A percentile compares a stretch with the other conserved stretches of the same genome.
These are phyloP conservation scores for Xanthostigma xanthostigma DNA, from an alignment of 2,888 invertebrate genomes.

Conservation along the genomic window DNA sequence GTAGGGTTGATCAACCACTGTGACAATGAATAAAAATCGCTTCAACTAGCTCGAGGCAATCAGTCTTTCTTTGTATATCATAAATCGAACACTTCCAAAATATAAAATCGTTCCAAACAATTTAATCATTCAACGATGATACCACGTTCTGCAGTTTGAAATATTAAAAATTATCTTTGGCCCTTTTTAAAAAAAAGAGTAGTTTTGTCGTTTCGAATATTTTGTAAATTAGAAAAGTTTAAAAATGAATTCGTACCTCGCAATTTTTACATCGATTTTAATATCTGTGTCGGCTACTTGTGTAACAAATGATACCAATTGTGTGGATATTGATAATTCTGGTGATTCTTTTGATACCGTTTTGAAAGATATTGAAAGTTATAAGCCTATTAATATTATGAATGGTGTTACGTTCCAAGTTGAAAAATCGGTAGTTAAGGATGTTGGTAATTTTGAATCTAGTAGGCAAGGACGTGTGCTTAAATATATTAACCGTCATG, in stretches of 20 bases:
- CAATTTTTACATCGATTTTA: too few relatives aligned
- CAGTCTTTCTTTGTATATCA: background rate
- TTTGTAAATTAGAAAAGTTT: too few relatives aligned
- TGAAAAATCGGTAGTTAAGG: constrained; percentile 1
- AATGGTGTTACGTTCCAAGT: constrained; percentile 4
- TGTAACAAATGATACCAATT: too few relatives aligned
- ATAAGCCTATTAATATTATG: constrained; percentile 1
- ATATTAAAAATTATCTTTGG: too few relatives aligned
- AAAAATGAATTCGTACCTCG: too few relatives aligned
- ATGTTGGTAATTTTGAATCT: background rate
- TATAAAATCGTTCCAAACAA: background rate
- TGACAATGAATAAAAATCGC: constrained; percentile 2
- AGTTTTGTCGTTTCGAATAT: too few relatives aligned
- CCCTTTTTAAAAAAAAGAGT: too few relatives aligned
- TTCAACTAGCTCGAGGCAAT: background rate
- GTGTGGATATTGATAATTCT: too few relatives aligned
- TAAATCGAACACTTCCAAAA: background rate
- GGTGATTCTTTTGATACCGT: background rate
- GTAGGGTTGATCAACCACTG: constrained; percentile 1
- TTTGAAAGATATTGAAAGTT: constrained; percentile 1
- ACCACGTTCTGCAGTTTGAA: background rate
- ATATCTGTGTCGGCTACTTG: too few relatives aligned
- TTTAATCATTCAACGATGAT: background rate
- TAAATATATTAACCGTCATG: constrained; percentile 1
- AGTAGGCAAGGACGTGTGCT: too few relatives aligned